Percentiles rank a stretch among this genome's conserved stretches.
Conservation (phyloP, 1,140 invertebrate genomes). For the Aphaenogaster ashmeadi region DNA sequence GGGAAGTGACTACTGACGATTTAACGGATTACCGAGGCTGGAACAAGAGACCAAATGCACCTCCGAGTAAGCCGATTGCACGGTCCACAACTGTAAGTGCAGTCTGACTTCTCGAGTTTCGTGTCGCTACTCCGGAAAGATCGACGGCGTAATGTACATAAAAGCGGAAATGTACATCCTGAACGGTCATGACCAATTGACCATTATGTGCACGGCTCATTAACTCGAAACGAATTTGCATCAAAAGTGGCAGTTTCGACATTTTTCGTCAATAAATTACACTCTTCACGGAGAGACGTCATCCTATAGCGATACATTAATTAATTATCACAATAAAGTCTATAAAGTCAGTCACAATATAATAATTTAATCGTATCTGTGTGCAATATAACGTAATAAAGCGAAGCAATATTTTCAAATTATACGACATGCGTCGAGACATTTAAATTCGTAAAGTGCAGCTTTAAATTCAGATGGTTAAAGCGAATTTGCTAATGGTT, state of each 20-base stretch:
- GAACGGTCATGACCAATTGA: slow-evolving; percentile 42
- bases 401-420: background rate
- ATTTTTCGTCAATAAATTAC: slow-evolving; percentile 71
- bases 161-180: slow-evolving; percentile 70
- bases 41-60: slow-evolving; percentile 6
- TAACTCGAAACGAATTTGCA: slow-evolving; percentile 78
- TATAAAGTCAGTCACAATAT: background rate
- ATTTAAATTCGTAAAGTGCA: slow-evolving; percentile 4
- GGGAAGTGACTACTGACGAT: slow-evolving; percentile 34
- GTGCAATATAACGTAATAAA: background rate
- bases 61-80: slow-evolving; percentile 32
- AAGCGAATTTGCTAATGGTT: background rate
- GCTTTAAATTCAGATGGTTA: background rate
- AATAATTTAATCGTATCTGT: background rate
- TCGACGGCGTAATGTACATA: slow-evolving; percentile 42
- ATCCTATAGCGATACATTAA: background rate
- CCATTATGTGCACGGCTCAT: slow-evolving; percentile 59
- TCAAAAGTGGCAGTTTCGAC: slow-evolving; percentile 59
- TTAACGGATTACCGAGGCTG: slow-evolving; percentile 25
- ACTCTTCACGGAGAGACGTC: slow-evolving; percentile 21
- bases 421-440: background rate
- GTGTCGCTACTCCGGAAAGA: slow-evolving; percentile 26
- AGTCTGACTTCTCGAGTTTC: slow-evolving; percentile 33
- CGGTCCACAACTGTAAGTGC: slow-evolving; percentile 14
- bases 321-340: background rate